These are phyloP conservation scores for Ciconia stormi DNA, from an alignment of 2,113 vertebrate species.

Conservation along the genomic window DNA sequence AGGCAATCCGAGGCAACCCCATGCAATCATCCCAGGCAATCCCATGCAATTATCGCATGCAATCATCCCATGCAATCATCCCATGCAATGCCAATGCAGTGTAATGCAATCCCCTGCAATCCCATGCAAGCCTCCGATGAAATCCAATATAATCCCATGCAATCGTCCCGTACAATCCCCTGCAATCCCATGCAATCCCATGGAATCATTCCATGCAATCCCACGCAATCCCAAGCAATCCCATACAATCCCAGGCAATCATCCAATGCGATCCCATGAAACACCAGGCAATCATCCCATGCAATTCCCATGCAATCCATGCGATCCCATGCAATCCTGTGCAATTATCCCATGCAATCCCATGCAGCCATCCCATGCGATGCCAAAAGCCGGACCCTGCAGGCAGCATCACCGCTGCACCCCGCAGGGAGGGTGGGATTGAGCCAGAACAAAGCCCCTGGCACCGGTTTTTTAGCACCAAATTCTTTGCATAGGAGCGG, in stretches of 20 bases:
- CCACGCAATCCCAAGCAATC: neutral
- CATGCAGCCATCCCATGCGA: neutral
- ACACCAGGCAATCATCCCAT: neutral
- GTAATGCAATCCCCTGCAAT: too few relatives aligned
- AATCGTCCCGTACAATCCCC: too few relatives aligned
- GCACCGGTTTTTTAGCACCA: neutral
- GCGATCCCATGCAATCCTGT: neutral
- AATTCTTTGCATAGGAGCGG: conserved; percentile 23
- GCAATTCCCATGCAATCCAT: neutral
- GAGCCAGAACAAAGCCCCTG: neutral
- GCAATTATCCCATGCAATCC: too few relatives aligned
- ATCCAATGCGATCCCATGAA: neutral
- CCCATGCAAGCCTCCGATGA: too few relatives aligned
- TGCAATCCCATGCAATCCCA: too few relatives aligned
- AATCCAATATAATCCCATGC: too few relatives aligned
- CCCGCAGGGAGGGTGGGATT: neutral
- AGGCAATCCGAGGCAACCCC: neutral
- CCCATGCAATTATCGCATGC: too few relatives aligned
- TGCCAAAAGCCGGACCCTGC: neutral
- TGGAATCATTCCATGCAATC: neutral
- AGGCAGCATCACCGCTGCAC: fast-evolving
- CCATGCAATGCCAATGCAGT: too few relatives aligned
- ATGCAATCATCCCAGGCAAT: neutral
- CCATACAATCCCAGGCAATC: too few relatives aligned
- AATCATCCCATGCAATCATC: too few relatives aligned